phyloP scores from a whole-genome alignment of 2,797 vertebrate species.

The Antennarius maculatus region DNA sequence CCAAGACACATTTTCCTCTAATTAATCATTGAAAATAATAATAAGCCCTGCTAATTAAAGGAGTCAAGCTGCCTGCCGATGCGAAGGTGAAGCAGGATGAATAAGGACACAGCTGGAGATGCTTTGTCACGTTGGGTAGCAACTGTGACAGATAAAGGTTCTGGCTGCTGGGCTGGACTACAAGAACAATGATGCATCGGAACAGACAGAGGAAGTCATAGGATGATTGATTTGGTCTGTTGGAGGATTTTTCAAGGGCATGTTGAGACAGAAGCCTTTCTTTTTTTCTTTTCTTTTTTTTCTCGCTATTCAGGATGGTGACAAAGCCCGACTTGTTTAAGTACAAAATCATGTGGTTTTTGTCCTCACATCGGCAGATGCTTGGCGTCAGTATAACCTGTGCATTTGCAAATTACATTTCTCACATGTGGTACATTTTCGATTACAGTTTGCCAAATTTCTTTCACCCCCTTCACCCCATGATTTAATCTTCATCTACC shows the following conservation, averaged over 20 bases:
- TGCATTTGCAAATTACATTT: slow-evolving; percentile 52
- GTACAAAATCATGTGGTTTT: slow-evolving; percentile 16
- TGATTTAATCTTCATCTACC: slow-evolving; percentile 27
- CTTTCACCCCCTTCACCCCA: slow-evolving; percentile 35
- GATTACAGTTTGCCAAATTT: slow-evolving; percentile 18
- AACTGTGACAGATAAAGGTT: slow-evolving; percentile 22
- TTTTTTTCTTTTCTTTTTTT: slow-evolving; percentile 21
- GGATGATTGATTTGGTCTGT: slow-evolving; percentile 48
- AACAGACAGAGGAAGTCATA: slow-evolving; percentile 22
- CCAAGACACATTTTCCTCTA: slow-evolving; percentile 34
- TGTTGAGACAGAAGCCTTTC: slow-evolving; percentile 26
- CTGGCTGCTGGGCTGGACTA: slow-evolving; percentile 29
- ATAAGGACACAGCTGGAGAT: slow-evolving; percentile 45
- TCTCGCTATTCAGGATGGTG: slow-evolving; percentile 19
- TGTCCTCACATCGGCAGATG: slow-evolving; percentile 29
- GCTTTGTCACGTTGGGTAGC: slow-evolving; percentile 34
- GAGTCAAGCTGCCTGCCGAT: slow-evolving; percentile 47
- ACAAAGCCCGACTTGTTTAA: slow-evolving; percentile 2
- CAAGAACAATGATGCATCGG: slow-evolving; percentile 55
- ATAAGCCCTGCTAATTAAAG: slow-evolving; percentile 50
- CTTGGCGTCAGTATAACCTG: slow-evolving; percentile 31
- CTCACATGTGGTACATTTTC: slow-evolving; percentile 25
- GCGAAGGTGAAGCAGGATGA: slow-evolving; percentile 48
- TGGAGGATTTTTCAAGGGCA: slow-evolving; percentile 59
- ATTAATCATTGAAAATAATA: slow-evolving; percentile 64